These are phyloP conservation scores for Falco concolor DNA, from an alignment of 2,797 vertebrate genomes.

Conservation along the genomic window DNA sequence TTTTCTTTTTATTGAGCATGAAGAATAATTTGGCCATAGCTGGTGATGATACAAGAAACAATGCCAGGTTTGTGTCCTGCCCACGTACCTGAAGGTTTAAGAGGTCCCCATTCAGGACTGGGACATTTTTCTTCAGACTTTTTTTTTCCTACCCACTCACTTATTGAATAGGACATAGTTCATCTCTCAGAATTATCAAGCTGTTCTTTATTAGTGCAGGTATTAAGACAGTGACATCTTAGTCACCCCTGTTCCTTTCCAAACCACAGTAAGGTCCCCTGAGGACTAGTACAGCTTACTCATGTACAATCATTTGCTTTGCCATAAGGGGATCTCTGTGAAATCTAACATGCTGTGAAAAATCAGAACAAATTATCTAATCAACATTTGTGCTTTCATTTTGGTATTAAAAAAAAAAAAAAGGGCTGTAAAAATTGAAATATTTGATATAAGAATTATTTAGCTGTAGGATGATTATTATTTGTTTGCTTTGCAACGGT, in stretches of 20 bases:
- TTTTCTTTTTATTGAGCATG: neutral
- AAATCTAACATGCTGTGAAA: neutral
- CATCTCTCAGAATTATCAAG: neutral
- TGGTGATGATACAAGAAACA: neutral
- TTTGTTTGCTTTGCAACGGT: neutral
- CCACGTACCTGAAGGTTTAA: neutral
- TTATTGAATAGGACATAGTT: neutral
- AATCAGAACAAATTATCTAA: neutral
- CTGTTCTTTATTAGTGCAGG: neutral
- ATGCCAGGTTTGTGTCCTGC: neutral
- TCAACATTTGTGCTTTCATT: neutral
- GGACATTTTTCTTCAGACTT: neutral
- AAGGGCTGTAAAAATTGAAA: neutral
- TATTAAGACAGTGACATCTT: neutral
- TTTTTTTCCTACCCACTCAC: neutral
- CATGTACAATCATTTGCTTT: neutral
- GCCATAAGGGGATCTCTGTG: neutral
- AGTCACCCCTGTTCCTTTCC: neutral
- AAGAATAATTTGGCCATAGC: neutral
- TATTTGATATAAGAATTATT: neutral
- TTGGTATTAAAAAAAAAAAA: neutral
- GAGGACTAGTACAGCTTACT: neutral
- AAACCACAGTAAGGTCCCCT: neutral
- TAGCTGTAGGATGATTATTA: neutral
- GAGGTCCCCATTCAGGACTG: neutral